Conservation (phyloP, 2,888 invertebrate species). For the Ennomos quercinarius region DNA sequence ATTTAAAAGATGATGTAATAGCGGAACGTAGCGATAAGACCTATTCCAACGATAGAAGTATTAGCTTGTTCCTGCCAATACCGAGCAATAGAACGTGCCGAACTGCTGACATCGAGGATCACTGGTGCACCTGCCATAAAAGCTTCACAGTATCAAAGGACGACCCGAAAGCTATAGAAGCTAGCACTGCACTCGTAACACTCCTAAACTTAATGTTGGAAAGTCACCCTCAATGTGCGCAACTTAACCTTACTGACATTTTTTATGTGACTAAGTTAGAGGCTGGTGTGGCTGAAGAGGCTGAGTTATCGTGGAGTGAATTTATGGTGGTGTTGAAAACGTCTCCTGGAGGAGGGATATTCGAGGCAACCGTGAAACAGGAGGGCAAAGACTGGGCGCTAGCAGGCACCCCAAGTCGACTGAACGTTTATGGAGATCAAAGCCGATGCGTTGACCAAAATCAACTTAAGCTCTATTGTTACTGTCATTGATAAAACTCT, state of each 20-base stretch:
- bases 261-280: slow-evolving; percentile 75
- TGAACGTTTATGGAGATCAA: slow-evolving; percentile 90
- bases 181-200: no score
- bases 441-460: slow-evolving; percentile 91
- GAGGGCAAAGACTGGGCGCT: slow-evolving; percentile 62
- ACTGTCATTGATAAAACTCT: slow-evolving; percentile 74
- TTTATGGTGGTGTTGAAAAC: slow-evolving; percentile 86
- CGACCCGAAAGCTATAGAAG: no score
- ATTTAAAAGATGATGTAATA: slow-evolving; percentile 58
- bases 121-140: slow-evolving; percentile 94
- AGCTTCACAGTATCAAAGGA: slow-evolving; percentile 64
- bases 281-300: slow-evolving; percentile 49
- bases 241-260: slow-evolving; percentile 77
- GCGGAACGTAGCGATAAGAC: slow-evolving; percentile 70
- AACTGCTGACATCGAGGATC: slow-evolving; percentile 89
- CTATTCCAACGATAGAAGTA: slow-evolving; percentile 71
- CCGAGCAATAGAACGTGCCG: slow-evolving; percentile 89
- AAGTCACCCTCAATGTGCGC: slow-evolving; percentile 86
- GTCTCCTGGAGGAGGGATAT: slow-evolving; percentile 87
- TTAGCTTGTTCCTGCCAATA: slow-evolving; percentile 87
- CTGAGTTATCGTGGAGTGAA: slow-evolving; percentile 50
- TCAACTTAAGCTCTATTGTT: slow-evolving; percentile 91
- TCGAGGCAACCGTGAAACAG: slow-evolving; percentile 89
- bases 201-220: slow-evolving; percentile 11
- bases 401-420: slow-evolving; percentile 89